Evolutionary conservation across 2,888 invertebrate species (phyloP).

Genomic region (Euclidia mi): DNA sequence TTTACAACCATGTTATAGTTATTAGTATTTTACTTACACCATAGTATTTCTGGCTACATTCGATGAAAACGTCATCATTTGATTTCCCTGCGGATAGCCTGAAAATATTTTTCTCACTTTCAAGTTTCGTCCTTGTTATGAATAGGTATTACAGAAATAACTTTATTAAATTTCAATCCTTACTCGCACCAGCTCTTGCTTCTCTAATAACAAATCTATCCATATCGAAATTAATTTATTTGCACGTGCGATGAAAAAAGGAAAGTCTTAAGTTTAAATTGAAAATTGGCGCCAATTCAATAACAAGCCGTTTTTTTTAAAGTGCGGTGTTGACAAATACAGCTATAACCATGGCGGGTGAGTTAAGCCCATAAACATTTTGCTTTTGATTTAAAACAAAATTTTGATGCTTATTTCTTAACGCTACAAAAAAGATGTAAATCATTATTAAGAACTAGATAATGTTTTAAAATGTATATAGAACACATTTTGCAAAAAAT

Average conservation of each 20-base stretch:
- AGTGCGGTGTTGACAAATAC: too few species aligned
- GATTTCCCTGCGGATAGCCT: constrained; percentile 83
- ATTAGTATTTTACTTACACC: constrained; percentile 68
- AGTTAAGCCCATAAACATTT: too few species aligned
- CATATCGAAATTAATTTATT: constrained; percentile 55
- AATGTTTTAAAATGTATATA: too few species aligned
- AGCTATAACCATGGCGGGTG: too few species aligned
- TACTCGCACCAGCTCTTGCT: constrained; percentile 70
- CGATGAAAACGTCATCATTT: constrained; percentile 71
- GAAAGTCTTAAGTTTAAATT: too few species aligned
- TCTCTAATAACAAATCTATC: constrained; percentile 79
- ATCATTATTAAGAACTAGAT: too few species aligned
- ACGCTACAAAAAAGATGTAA: too few species aligned
- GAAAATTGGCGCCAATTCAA: constrained; percentile 39
- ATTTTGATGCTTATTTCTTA: too few species aligned
- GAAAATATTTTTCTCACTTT: constrained; percentile 54
- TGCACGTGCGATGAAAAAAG: too few species aligned
- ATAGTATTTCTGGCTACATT: constrained; percentile 68
- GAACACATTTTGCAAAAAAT: too few species aligned
- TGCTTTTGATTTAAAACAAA: too few species aligned
- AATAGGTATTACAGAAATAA: constrained; percentile 10
- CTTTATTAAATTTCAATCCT: constrained; percentile 22
- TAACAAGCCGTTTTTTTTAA: neutral
- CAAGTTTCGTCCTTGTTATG: constrained; percentile 16
- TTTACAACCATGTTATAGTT: too few species aligned